Percentiles rank a stretch among this genome's conserved stretches.
Conservation (phyloP, 2,888 invertebrate species). For the Bellardia pandia region DNA sequence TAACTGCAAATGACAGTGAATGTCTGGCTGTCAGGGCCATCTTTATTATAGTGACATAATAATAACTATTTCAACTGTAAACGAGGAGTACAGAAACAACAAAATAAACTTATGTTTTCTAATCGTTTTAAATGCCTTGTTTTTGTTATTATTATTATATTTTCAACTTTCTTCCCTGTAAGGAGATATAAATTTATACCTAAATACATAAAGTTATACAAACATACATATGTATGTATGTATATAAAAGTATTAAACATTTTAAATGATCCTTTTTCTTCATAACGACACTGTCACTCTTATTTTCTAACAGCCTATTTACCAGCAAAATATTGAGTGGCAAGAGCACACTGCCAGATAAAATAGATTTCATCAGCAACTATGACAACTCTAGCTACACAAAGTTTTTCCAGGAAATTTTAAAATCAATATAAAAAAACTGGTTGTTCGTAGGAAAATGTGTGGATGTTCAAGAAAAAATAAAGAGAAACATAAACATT, state of each 20-base stretch:
- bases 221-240: neutral
- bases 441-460: neutral
- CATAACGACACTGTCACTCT: conserved; percentile 33
- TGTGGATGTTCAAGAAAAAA: neutral
- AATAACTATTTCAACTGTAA: conserved; percentile 41
- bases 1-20: conserved; percentile 64
- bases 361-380: neutral
- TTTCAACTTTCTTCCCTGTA: conserved; percentile 27
- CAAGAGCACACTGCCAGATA: neutral
- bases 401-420: neutral
- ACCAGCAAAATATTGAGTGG: neutral
- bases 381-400: conserved; percentile 2
- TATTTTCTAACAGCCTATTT: conserved; percentile 34
- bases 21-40: conserved; percentile 56
- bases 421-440: conserved; percentile 38
- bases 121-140: conserved; percentile 51
- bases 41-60: conserved; percentile 40
- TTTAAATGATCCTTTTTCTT: conserved; percentile 47
- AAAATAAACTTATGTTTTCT: conserved; percentile 56
- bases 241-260: conserved; percentile 34
- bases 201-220: neutral
- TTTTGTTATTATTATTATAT: conserved; percentile 1
- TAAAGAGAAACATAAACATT: conserved; percentile 40
- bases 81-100: conserved; percentile 6
- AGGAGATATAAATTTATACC: conserved; percentile 15